Evolutionary conservation across 2,888 invertebrate species (phyloP), one percentile per base, ranked within the genome.

Genomic region (Eulithis prunata): DNA sequence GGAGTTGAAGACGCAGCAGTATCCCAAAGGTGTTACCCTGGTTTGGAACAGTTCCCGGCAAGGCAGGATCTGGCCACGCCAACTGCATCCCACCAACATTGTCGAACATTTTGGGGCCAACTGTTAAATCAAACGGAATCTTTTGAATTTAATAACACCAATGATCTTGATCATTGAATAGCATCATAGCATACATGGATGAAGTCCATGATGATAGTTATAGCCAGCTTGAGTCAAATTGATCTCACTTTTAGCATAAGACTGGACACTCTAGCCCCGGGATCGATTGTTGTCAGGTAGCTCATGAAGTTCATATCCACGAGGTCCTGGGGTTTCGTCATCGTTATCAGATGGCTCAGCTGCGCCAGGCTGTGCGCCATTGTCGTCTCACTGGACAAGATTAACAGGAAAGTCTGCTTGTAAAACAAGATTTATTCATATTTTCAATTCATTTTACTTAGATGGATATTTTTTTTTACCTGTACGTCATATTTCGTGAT

Each of bases 1-100:
- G 4, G 90, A 89, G 82, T 94, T 94, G 76, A 94, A 94, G n/a
- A 90, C 87, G 73, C 94, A 94, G 79, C 94, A 95, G 74, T 82
- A 93, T 3, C 95, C 95, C 53, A 93, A 86, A 14, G 89, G 85
- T 0, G 95, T 94, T 67, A 88, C 77, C 12, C 93, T 83, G 12
- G 80, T 72, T 0, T 81, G 78, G 72, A 95, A 94, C 58, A 94
- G 76, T 0, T 85, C 72, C 0, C 69, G 73, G 69, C 94, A 94
- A 7, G 84, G 73, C n/a, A 76, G 60, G 38, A 71, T 65, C 4
- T 71, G 71, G 0, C 90, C 89, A 43, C 82, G 83, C 90, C 94
- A 94, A 4, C 75, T 73, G 74, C 95, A 95, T 13, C 84, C 80
- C 13, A 80, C 57, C 52, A 95, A 69, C 62, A 93, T 78, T 10